phyloP scores from a whole-genome alignment of 2,113 vertebrate genomes.

The Rynchops niger region DNA sequence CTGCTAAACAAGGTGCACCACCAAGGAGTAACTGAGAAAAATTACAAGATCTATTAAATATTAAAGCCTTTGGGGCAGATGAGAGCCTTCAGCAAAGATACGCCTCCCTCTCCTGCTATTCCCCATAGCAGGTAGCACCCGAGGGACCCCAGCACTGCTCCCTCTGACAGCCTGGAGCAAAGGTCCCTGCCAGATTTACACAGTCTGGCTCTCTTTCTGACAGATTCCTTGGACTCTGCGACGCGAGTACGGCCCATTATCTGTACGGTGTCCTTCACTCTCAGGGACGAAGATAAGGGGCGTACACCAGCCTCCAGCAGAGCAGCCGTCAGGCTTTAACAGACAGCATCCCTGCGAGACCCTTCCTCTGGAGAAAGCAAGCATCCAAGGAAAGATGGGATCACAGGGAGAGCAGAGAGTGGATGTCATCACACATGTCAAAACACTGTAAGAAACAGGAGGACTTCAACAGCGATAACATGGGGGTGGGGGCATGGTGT shows the following conservation, averaged over 20 bases:
- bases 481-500: no score
- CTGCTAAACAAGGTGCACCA: background rate
- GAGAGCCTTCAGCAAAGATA: background rate
- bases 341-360: background rate
- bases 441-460: background rate
- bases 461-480: fast-evolving
- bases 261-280: background rate
- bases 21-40: background rate
- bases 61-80: background rate
- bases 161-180: background rate
- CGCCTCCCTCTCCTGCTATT: background rate
- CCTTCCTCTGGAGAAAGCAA: background rate
- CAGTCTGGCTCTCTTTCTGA: background rate
- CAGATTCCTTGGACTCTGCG: background rate
- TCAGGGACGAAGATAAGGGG: background rate
- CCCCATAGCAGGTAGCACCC: background rate
- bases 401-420: background rate
- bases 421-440: background rate
- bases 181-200: background rate
- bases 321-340: background rate
- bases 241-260: background rate
- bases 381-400: background rate
- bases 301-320: background rate
- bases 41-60: background rate
- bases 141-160: background rate